Evolutionary conservation across 2,797 vertebrate species (phyloP).

Genomic region (Pteronotus mesoamericanus): DNA sequence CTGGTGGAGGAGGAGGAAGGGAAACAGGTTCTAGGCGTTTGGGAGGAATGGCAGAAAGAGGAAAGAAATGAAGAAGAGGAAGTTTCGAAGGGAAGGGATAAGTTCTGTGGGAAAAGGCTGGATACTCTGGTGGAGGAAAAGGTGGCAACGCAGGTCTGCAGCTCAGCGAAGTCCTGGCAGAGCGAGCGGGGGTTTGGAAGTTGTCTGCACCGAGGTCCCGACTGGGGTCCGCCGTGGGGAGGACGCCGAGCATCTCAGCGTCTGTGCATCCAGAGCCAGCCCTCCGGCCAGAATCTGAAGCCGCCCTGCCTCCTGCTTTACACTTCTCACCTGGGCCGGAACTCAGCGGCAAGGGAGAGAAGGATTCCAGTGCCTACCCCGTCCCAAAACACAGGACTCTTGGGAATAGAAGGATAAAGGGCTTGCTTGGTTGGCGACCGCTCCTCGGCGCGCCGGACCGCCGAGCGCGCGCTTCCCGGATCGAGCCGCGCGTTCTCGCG

Average conservation of each 20-base stretch:
- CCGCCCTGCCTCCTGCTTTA: background rate
- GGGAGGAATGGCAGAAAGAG: background rate
- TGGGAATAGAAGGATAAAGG: fast-evolving
- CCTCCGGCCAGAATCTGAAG: background rate
- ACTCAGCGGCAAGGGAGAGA: background rate
- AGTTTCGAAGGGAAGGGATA: background rate
- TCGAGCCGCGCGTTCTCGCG: background rate
- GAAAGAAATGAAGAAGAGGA: too few species aligned
- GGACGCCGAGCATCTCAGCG: background rate
- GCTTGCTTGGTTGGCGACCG: fast-evolving
- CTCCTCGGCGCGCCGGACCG: fast-evolving
- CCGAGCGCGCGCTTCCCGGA: fast-evolving
- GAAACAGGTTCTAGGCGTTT: background rate
- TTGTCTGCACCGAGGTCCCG: fast-evolving
- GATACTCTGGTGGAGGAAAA: background rate
- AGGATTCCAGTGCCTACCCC: background rate
- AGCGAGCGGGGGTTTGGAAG: background rate
- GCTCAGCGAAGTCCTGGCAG: too few species aligned
- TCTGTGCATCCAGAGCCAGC: background rate
- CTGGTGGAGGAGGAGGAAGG: fast-evolving
- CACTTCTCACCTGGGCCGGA: background rate
- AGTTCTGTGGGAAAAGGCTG: background rate
- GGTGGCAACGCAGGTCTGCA: background rate
- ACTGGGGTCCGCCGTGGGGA: fast-evolving
- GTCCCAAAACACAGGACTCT: background rate